These are phyloP conservation scores for Sinocyclocheilus anshuiensis DNA, from an alignment of 2,113 vertebrate genomes.

Conservation along the genomic window DNA sequence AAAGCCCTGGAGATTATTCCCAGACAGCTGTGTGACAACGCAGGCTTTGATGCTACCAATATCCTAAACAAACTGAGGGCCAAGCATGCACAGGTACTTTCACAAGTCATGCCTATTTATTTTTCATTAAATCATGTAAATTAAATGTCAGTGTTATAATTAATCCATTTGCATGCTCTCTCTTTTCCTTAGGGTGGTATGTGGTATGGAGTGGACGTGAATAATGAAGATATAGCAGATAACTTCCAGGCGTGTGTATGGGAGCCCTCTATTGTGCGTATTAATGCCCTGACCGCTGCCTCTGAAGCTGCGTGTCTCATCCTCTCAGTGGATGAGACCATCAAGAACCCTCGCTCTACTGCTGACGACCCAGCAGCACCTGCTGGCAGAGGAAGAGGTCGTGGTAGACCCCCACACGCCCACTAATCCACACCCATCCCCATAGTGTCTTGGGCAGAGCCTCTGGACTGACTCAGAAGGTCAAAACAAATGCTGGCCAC, in stretches of 20 bases:
- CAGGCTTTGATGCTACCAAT: constrained; percentile 98
- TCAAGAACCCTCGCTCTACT: constrained; percentile 89
- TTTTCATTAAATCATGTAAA: background rate
- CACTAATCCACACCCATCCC: constrained; percentile 64
- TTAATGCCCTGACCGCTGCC: constrained; percentile 91
- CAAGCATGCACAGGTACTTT: constrained; percentile 90
- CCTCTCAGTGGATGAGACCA: constrained; percentile 93
- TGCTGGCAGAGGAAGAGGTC: constrained; percentile 74
- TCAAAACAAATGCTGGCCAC: constrained; percentile 13
- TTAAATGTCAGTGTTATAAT: background rate
- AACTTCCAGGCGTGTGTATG: constrained; percentile 90
- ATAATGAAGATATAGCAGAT: constrained; percentile 93
- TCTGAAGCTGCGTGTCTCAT: constrained; percentile 95
- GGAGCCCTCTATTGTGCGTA: constrained; percentile 91
- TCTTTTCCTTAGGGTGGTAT: constrained; percentile 78
- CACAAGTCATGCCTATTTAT: background rate
- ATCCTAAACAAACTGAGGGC: constrained; percentile 97
- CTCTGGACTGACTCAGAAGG: constrained; percentile 43
- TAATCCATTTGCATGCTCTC: background rate
- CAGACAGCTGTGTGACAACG: constrained; percentile 96
- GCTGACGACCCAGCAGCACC: constrained; percentile 74
- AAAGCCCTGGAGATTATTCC: constrained; percentile 97
- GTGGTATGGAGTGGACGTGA: constrained; percentile 95
- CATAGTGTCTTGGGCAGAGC: constrained; percentile 47
- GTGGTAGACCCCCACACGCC: constrained; percentile 79